Base-by-base conservation (phyloP, 2,888 invertebrate species). In the Ennomos erosarius region DNA sequence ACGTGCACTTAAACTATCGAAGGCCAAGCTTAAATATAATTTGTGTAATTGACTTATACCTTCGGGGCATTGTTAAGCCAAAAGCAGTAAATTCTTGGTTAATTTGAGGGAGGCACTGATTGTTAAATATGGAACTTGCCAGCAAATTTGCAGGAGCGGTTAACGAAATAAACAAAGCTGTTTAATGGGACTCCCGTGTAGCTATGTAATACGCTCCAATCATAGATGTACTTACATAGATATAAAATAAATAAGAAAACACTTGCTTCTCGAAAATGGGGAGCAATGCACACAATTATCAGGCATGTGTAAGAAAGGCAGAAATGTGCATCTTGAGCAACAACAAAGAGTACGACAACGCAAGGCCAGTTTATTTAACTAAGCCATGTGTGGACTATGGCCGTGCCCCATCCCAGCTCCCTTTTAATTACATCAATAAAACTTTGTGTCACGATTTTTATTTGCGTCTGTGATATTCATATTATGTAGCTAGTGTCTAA, bases 1-100 rank as follows among this genome's bases (percentile, higher is more conserved):
- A 59, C 49, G 39, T 33, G 44, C 49, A 59, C 48, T 53, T 59
- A 49, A 47, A 46, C 43, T 52, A 62, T 47, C 58, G 60, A 65
- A 65, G 67, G 65, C 62, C 62, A 59, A 40, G 40, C 59, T 62
- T 59, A 59, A 63, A 53, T 54, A 59, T 59, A 60, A 61, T 55
- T 59, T 54, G 45, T 57, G 43, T 64, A 59, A 62, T 64, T 64
- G 60, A 63, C 55, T 59, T 53, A 49, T 42, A 55, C 60, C 62
- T 58, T 47, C 52, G 16, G 58, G 65, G 56, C 54, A 50, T 62
- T 64, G 60, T 56, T 60, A 60, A 45, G 40, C 46, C 37, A 36
- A 47, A 57, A 53, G 56, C 40, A 57, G 59, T 64, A 48, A 62
- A 59, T 39, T 54, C 50, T 44, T 50, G 9, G 53, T 61, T 65